Evolutionary conservation across 2,113 vertebrate genomes (phyloP).

Genomic region (Corythaixoides concolor): DNA sequence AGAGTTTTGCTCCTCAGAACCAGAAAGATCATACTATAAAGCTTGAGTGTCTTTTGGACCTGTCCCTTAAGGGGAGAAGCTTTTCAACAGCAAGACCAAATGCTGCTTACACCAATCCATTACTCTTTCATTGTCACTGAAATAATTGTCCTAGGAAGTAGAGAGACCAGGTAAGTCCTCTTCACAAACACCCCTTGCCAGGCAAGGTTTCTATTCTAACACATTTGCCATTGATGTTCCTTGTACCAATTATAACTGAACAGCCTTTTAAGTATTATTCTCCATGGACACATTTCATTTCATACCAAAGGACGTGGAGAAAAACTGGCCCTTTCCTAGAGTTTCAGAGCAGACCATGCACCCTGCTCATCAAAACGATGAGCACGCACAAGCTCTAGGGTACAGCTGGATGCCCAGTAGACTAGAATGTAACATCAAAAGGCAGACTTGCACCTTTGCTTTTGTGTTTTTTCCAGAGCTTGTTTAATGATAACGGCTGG

Average conservation of each 20-base stretch:
- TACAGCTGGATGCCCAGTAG: neutral
- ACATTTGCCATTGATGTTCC: neutral
- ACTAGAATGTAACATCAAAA: rapidly evolving
- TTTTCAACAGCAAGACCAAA: neutral
- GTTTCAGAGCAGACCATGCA: neutral
- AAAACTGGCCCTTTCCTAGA: neutral
- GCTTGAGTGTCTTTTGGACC: neutral
- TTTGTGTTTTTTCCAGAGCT: neutral
- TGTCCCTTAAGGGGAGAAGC: neutral
- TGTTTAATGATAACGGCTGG: neutral
- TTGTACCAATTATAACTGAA: neutral
- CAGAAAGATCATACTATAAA: rapidly evolving
- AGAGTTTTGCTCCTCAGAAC: neutral
- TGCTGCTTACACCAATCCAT: neutral
- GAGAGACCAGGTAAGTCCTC: neutral
- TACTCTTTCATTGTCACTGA: neutral
- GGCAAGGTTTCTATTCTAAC: neutral
- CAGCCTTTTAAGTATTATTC: neutral
- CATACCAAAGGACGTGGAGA: neutral
- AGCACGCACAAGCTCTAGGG: neutral
- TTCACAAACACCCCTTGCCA: neutral
- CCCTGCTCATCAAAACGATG: neutral
- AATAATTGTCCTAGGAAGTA: neutral
- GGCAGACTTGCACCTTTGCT: neutral
- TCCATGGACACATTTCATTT: neutral